Evolutionary conservation across 2,113 vertebrate species (phyloP), one percentile per base, ranked within the genome.

Genomic region (Plecotus auritus): DNA sequence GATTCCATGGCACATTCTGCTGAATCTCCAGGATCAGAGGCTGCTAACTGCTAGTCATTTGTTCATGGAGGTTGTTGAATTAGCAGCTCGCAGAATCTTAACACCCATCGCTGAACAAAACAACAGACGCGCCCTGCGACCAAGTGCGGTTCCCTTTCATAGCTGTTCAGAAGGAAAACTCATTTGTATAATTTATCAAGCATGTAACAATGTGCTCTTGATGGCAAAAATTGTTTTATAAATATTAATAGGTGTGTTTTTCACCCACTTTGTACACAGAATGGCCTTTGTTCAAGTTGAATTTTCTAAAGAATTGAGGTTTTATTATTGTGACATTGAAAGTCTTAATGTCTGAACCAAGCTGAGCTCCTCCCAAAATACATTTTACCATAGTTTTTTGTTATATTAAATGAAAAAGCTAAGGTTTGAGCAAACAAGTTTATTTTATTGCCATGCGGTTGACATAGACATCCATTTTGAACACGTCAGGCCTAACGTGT

Each of bases 201-300:
- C 97, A 97, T 97, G 97, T 98, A 98, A 98, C 94, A 97, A 96
- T 95, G 87, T 93, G 95, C 92, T 98, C 98, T 98, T 98, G 97
- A 97, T 98, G 94, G 95, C 98, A 97, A 97, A 91, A 98, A 97
- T 97, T 91, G 93, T 97, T 98, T 98, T 98, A 98, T 99, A 98
- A 99, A 99, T 99, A 98, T 98, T 98, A 98, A 98, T 98, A 94
- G 66, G 49, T 97, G 30, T 94, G 42, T 91, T 98, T 97, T 87
- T 94, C 76, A 91, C 45, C 87, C 88, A n/a, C 91, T 98, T 97
- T 97, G n/a, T 98, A 73, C 18, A 72, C 37, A 94, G 40, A 69
- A 3, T 81, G 26, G 92, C 91, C 93, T 97, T 97, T 98, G 95
- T 97, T 97, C 94, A 96, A 95, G 89, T 94, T 93, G 90, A 95